Base-by-base conservation (phyloP, 1,140 invertebrate species). In the Bactericera cockerelli region DNA sequence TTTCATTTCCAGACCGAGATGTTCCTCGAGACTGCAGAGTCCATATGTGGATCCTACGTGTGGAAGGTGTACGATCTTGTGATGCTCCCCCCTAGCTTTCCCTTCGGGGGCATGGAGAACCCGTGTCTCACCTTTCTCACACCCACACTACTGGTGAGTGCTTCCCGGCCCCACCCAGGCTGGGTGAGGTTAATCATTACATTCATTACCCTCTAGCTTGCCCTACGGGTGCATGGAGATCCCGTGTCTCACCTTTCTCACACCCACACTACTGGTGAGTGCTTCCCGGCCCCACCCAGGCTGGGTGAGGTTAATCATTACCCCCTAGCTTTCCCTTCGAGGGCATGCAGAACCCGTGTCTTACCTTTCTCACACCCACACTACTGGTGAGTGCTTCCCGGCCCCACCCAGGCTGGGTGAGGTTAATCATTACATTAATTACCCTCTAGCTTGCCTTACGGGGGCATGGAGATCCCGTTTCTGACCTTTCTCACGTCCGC, bases 211-310 rank as follows among this genome's bases (percentile, higher is more conserved):
- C n/a, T n/a, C n/a, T n/a, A 89, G 86, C 59, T 97, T 97, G 75
- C 90, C 93, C 13, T 95, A 83, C 71, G 93, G 93, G 1, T 93
- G 93, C 26, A 96, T 97, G 93, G 94, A 98, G 73, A 97, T 97
- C 76, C 93, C 93, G 0, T 96, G 92, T 71, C 70, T 97, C 16
- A 96, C 93, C 1, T 97, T 97, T 74, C 82, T 94, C 0, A 96
- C 93, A 0, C 93, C 93, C 1, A 93, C 90, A 1, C 65, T 92
- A 57, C 69, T 93, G 67, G 82, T 82, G 69, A 75, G 71, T 69
- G 19, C 56, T 58, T 36, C 14, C n/a, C n/a, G n/a, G n/a, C n/a
- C n/a, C n/a, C n/a, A n/a, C n/a, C n/a, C n/a, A n/a, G n/a, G n/a
- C n/a, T n/a, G n/a, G n/a, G n/a, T n/a, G n/a, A n/a, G n/a, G n/a